Evolutionary conservation across 2,113 vertebrate genomes (phyloP), one percentile per base, ranked within the genome.

Genomic region (Orthonyx spaldingii): DNA sequence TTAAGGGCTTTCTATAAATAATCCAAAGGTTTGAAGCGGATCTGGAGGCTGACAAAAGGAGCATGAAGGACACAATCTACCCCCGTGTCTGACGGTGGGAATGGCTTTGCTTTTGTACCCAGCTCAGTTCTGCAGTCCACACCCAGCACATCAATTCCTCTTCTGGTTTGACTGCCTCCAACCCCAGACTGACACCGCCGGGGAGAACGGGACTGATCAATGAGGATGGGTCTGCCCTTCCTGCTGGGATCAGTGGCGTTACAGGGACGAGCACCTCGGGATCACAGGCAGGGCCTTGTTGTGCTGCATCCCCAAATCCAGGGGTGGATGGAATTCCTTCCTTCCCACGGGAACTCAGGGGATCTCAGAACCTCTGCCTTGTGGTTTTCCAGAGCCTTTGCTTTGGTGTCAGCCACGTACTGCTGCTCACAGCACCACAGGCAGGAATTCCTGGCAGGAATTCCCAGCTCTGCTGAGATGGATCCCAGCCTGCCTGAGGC

Each of bases 201-300:
- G 68, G 66, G 14, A 27, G 44, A 76, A 17, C 50, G 7, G 78
- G 66, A 44, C 8, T 8, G 14, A 57, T 7, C 16, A 69, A 70
- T 32, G 39, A 16, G 10, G 47, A 3, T 26, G 16, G 3, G 24
- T 75, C 49, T 74, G 56, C 27, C 24, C 65, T 71, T 71, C n/a
- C 33, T 0, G 3, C 64, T 37, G 56, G 21, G 6, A 37, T 26
- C 22, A 8, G 49, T 19, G 76, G 24, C 37, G 7, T 50, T 19
- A 3, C 1, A 49, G 42, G 2, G 0, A 5, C 3, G 16, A 49
- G 39, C 22, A n/a, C 7, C 64, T n/a, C 19, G 15, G 55, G 52
- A 6, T 4, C 27, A 9, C 23, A 53, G 20, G 17, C 15, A n/a
- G 11, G 9, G 21, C 3, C 2, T 14, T 20, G 33, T 19, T 33